A percentile compares a stretch with the other conserved stretches of the same genome.
Conservation (phyloP, 2,113 vertebrate genomes). For the Cyphomyrus plagiostoma region DNA sequence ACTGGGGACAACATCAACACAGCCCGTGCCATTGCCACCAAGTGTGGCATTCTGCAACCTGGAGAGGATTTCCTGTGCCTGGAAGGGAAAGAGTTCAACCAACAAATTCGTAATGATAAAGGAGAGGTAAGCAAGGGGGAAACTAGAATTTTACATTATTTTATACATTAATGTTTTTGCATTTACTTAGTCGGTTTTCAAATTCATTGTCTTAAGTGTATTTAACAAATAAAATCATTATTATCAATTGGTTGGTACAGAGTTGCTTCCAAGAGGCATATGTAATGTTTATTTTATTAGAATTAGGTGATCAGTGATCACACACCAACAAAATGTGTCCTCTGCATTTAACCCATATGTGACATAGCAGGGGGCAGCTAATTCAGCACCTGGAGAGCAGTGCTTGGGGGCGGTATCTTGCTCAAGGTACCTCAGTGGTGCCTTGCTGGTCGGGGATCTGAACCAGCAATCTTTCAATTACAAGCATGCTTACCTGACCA, state of each 20-base stretch:
- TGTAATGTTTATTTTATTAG: background rate
- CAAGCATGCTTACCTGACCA: no score
- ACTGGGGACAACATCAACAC: slow-evolving; percentile 98
- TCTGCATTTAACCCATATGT: no score
- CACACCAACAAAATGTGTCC: no score
- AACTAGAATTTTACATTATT: background rate
- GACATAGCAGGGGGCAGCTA: no score
- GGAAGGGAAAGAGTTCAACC: slow-evolving; percentile 96
- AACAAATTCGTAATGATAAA: slow-evolving; percentile 88
- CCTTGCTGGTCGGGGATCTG: no score
- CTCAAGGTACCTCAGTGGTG: no score
- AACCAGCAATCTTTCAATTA: no score
- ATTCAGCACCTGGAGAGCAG: no score
- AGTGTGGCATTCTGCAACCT: slow-evolving; percentile 86
- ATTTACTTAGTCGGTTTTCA: background rate
- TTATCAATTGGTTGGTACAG: background rate
- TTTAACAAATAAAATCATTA: background rate
- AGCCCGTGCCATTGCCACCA: slow-evolving; percentile 87
- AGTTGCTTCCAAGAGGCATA: background rate
- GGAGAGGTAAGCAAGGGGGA: slow-evolving; percentile 72
- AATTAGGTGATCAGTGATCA: no score
- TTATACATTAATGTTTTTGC: background rate
- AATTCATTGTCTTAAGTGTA: background rate
- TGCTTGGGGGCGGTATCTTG: no score
- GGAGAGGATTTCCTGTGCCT: slow-evolving; percentile 87